Conservation (phyloP, 2,888 invertebrate genomes). For the Linnaemya vulpina region DNA sequence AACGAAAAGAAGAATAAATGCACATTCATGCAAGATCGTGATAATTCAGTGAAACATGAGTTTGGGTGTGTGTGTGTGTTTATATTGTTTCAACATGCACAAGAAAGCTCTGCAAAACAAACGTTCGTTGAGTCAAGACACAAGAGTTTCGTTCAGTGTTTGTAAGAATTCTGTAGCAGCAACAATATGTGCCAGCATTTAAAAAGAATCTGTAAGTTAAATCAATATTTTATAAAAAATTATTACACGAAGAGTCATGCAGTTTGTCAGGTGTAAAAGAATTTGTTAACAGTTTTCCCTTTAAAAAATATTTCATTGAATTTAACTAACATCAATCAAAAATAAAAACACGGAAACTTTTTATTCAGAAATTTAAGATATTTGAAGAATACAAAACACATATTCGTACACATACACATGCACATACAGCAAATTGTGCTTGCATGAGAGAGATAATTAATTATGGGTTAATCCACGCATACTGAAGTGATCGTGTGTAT, state of each 20-base stretch:
- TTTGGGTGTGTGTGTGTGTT: no score
- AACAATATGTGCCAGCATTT: slow-evolving; percentile 61
- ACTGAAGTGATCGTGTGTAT: slow-evolving; percentile 63
- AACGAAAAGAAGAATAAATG: neutral
- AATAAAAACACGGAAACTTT: neutral
- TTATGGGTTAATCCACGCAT: slow-evolving; percentile 65
- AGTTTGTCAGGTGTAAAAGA: neutral
- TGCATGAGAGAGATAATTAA: neutral
- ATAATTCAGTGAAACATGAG: neutral
- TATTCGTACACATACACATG: neutral
- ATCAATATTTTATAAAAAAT: no score
- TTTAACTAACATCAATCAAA: neutral
- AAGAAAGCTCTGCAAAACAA: slow-evolving; percentile 15
- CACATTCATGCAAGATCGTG: slow-evolving; percentile 23
- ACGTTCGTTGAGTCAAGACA: slow-evolving; percentile 60
- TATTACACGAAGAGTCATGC: neutral
- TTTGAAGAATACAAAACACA: neutral
- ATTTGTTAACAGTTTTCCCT: neutral
- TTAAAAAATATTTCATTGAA: no score
- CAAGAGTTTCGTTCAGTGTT: slow-evolving; percentile 53
- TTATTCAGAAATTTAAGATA: neutral
- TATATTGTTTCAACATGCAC: slow-evolving; percentile 3
- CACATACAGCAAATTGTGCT: no score
- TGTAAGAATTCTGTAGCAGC: slow-evolving; percentile 68
- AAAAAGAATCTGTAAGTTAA: neutral